Evolutionary conservation across 2,888 invertebrate species (phyloP).

Genomic region (Ametastegia equiseti): DNA sequence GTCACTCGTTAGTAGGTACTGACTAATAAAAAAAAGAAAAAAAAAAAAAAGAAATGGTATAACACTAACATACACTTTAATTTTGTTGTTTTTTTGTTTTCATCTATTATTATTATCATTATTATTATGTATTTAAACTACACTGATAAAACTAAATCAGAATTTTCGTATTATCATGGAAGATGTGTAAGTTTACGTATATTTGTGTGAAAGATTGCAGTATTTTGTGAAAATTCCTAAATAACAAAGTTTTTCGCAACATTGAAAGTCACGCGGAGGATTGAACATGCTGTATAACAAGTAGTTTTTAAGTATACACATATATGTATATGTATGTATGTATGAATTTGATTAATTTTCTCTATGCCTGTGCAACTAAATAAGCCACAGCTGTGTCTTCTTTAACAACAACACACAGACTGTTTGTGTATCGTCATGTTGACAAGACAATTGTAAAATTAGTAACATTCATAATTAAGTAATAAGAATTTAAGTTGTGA

Average conservation of each 20-base stretch:
- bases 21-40: not conserved
- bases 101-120: no score
- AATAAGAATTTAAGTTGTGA: slow-evolving; percentile 42
- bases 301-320: slow-evolving; percentile 6
- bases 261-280: not conserved
- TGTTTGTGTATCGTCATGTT: slow-evolving; percentile 55
- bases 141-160: not conserved
- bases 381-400: slow-evolving; percentile 34
- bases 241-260: not conserved
- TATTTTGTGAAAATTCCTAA: slow-evolving; percentile 7
- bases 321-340: not conserved
- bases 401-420: slow-evolving; percentile 44
- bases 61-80: not conserved
- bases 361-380: slow-evolving; percentile 38
- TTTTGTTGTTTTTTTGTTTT: not conserved
- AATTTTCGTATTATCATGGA: not conserved
- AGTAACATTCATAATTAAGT: slow-evolving; percentile 52
- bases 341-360: slow-evolving; percentile 41
- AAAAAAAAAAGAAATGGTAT: not conserved
- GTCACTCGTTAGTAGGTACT: slow-evolving; percentile 35
- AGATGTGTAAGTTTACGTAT: not conserved
- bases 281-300: slow-evolving; percentile 1
- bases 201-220: not conserved
- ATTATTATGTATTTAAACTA: not conserved
- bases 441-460: slow-evolving; percentile 53